Evolutionary conservation across 1,140 invertebrate species (phyloP), one percentile per base, ranked within the genome.

Genomic region (Drosophila biarmipes): DNA sequence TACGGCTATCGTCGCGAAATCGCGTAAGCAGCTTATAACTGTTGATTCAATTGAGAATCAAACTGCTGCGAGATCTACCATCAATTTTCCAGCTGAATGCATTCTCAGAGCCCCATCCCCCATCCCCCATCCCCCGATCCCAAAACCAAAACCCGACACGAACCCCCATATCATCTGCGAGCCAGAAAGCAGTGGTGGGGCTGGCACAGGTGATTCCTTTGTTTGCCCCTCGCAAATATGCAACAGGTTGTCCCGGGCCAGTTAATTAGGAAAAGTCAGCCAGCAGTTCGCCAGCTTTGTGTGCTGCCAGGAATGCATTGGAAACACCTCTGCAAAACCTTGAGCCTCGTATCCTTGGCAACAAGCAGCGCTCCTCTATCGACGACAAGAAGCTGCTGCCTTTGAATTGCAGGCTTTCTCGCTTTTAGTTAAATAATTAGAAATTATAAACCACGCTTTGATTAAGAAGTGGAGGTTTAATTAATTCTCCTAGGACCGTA

Each of bases 21-120:
- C 64, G 43, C 45, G 15, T 54, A 67, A 68, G 48, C 62, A 10
- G 66, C 48, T 68, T 68, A 66, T 45, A 46, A 51, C 45, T 67
- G 58, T 40, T 34, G 63, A 49, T 64, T 52, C 29, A 8, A 66
- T 42, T 35, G 27, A 34, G 19, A 67, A 17, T 24, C 24, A n/a
- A 64, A 24, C 35, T 49, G 31, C 38, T 49, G 40, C 40, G 6
- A 64, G 63, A 48, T 38, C 14, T 64, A 14, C 24, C 57, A 27
- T 15, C 40, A n/a, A 64, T 37, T 64, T 62, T 21, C 12, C 24
- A 21, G 15, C 21, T 12, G 11, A 21, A 49, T 14, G 27, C 15
- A 17, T 11, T 59, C 10, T 21, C 7, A 15, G 24, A 4, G 24
- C 24, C 5, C 24, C 24, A 3, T 24, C 24, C 24, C 24, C 24